Conservation (phyloP, 1,140 invertebrate species). For the Cylas formicarius region DNA sequence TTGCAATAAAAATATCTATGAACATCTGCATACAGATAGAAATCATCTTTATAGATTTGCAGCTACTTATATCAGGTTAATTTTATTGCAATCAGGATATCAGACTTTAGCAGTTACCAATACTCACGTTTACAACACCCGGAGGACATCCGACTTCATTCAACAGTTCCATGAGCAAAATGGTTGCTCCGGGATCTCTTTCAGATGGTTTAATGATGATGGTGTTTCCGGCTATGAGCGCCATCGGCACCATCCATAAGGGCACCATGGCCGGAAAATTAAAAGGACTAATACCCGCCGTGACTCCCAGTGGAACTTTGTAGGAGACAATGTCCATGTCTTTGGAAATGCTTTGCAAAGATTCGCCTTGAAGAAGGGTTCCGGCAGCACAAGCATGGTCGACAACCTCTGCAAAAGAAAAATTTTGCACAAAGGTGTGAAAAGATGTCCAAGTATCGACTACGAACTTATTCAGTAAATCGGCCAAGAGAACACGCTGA, state of each 20-base stretch:
- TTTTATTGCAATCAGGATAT: conserved; percentile 1
- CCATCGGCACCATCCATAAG: conserved; percentile 96
- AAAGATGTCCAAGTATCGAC: neutral
- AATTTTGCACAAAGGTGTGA: neutral
- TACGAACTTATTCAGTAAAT: neutral
- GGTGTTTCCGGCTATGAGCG: conserved; percentile 83
- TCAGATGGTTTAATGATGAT: conserved; percentile 87
- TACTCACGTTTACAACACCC: conserved; percentile 78
- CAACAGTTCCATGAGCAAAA: conserved; percentile 87
- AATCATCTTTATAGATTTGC: too few species aligned
- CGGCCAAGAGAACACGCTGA: too few species aligned
- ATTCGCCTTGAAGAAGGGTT: conserved; percentile 86
- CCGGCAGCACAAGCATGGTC: conserved; percentile 94
- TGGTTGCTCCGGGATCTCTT: conserved; percentile 91
- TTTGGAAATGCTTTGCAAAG: conserved; percentile 80
- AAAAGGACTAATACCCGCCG: conserved; percentile 64
- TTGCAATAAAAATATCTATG: too few species aligned
- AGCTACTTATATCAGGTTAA: too few species aligned
- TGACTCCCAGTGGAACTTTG: conserved; percentile 82
- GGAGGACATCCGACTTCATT: conserved; percentile 88
- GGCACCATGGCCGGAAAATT: conserved; percentile 99
- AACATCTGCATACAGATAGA: too few species aligned
- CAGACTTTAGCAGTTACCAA: neutral
- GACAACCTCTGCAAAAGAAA: conserved; percentile 73
- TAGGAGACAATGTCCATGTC: conserved; percentile 92